Percentiles rank a stretch among this genome's conserved stretches.
phyloP scores from a whole-genome alignment of 1,140 invertebrate species.

The Trigoniulus corallinus region DNA sequence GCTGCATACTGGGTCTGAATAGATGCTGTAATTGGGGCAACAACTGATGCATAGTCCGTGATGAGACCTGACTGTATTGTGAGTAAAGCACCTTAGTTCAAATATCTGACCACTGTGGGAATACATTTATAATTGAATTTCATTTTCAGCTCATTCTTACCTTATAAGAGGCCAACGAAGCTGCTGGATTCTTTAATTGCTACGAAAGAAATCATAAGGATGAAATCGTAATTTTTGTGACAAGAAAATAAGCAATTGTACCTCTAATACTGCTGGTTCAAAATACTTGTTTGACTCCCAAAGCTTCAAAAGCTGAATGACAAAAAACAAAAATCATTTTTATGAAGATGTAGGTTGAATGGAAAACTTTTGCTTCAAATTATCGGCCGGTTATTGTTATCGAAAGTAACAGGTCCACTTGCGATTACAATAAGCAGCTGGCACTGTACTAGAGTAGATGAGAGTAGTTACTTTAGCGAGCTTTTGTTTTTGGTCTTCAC shows the following conservation, averaged over 20 bases:
- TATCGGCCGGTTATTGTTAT: too few species aligned
- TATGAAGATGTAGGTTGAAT: too few species aligned
- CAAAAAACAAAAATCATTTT: too few species aligned
- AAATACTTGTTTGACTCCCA: conserved; percentile 98
- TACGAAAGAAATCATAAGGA: conserved; percentile 16
- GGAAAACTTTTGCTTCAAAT: too few species aligned
- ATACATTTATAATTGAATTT: too few species aligned
- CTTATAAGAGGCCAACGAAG: conserved; percentile 18
- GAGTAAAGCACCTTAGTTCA: neutral
- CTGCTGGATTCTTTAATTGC: conserved; percentile 27
- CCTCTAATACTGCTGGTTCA: conserved; percentile 58
- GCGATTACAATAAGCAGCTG: too few species aligned
- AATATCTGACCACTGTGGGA: too few species aligned
- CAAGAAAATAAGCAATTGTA: conserved; percentile 17
- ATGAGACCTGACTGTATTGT: conserved; percentile 61
- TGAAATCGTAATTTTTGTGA: too few species aligned
- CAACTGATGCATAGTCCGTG: conserved; percentile 52
- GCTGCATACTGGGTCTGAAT: conserved; percentile 46
- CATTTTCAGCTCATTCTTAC: too few species aligned
- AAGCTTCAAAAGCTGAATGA: conserved; percentile 56
- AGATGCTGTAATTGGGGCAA: conserved; percentile 51
- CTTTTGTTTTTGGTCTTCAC: conserved; percentile 71
- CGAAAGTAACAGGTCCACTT: too few species aligned
- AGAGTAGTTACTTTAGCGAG: conserved; percentile 50
- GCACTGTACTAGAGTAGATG: too few species aligned